Evolutionary conservation across 2,888 invertebrate genomes (phyloP).

Genomic region (Calameuta idolon): DNA sequence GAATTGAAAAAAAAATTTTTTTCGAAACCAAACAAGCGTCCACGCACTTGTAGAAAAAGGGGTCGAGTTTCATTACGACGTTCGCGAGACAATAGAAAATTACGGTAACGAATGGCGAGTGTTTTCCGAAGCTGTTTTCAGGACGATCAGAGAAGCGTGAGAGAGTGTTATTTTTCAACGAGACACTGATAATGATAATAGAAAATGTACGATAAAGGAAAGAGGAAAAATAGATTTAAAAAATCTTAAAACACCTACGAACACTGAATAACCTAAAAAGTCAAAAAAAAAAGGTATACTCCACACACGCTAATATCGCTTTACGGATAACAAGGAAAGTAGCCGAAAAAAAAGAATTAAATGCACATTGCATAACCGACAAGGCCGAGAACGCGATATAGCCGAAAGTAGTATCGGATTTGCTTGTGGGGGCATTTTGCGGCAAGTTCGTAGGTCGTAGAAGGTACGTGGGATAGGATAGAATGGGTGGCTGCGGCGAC

Average conservation of each 20-base stretch:
- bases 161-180: conserved; percentile 13
- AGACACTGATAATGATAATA: conserved; percentile 10
- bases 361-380: neutral
- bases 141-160: conserved; percentile 20
- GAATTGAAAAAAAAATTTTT: neutral
- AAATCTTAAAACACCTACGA: neutral
- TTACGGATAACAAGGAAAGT: neutral
- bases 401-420: conserved; percentile 36
- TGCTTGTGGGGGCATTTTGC: conserved; percentile 32
- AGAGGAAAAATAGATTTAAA: neutral
- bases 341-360: neutral
- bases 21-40: neutral
- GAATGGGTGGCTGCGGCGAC: neutral
- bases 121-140: conserved; percentile 3
- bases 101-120: neutral
- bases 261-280: neutral
- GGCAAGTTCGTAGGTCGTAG: conserved; percentile 15
- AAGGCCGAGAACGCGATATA: neutral
- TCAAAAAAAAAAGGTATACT: conserved; percentile 1
- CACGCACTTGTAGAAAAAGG: neutral
- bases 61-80: neutral
- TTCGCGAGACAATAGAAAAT: neutral
- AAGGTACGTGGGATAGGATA: neutral
- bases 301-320: neutral
- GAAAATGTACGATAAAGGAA: conserved; percentile 4